Evolutionary conservation across 2,113 vertebrate species (phyloP).

Genomic region (Elgaria multicarinata): DNA sequence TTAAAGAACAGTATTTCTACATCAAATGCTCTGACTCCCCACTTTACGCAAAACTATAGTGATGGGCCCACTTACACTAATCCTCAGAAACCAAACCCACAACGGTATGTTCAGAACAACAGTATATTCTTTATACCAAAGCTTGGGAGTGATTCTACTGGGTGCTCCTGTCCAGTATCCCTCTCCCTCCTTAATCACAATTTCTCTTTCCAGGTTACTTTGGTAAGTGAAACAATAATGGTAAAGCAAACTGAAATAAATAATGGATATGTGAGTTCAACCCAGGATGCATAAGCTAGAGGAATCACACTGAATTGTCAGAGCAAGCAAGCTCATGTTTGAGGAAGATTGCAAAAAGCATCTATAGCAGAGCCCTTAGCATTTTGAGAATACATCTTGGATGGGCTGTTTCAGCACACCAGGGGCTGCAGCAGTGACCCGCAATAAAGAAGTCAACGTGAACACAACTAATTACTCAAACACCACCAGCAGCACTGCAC

Average conservation of each 20-base stretch:
- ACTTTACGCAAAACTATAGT: not conserved
- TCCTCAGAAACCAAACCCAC: not conserved
- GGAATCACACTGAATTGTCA: constrained; percentile 41
- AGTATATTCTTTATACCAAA: not conserved
- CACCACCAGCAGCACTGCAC: fast-evolving
- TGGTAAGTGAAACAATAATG: constrained; percentile 63
- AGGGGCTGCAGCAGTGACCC: not conserved
- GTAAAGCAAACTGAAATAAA: constrained; percentile 63
- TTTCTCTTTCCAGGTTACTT: constrained; percentile 26
- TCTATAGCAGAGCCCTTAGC: not conserved
- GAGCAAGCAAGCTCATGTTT: constrained; percentile 44
- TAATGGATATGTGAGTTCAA: constrained; percentile 56
- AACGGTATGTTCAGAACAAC: not conserved
- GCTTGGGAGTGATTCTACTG: not conserved
- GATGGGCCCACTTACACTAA: not conserved
- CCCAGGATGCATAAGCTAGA: constrained; percentile 64
- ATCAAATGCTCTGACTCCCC: not conserved
- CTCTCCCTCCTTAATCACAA: constrained; percentile 21
- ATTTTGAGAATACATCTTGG: fast-evolving
- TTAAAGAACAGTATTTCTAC: not conserved
- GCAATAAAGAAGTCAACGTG: not conserved
- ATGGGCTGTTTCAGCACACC: not conserved
- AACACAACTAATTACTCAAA: not conserved
- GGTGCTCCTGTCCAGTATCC: constrained; percentile 25
- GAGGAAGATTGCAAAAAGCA: constrained; percentile 7